Evolutionary conservation across 2,113 vertebrate genomes (phyloP), one percentile per base, ranked within the genome.

Genomic region (Pycnonotus jocosus): DNA sequence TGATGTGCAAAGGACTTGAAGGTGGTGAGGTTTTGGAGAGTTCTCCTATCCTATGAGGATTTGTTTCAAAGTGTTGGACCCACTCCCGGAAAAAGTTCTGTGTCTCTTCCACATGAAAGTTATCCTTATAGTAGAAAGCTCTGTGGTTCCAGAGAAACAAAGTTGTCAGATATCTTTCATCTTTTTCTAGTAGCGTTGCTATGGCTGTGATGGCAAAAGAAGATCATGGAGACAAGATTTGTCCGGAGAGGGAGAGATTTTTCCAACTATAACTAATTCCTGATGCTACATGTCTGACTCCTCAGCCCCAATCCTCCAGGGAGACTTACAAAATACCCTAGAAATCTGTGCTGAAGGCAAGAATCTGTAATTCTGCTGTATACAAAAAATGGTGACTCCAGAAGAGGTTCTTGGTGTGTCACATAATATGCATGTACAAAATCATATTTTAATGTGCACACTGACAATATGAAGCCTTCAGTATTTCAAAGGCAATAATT

Each of bases 41-140:
- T 81, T 92, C 80, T 88, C 35, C 82, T 88, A 10, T 94, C 71
- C 58, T 88, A 23, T n/a, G 71, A 93, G 56, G 71, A 93, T 93
- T 97, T 92, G 76, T 95, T 96, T 97, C 94, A 93, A 95, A 96
- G 91, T 78, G n/a, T 91, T 93, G 95, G 95, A 95, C 31, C 23
- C 44, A 56, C 19, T 97, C 92, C 94, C 0, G 20, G 96, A 96
- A 94, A 97, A 96, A 58, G 56, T 92, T 94, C 84, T 81, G 71
- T 88, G 80, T 83, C 76, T 94, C 79, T 92, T 90, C 80, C 82
- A 93, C 92, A 86, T 94, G 82, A 93, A 96, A 96, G 86, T 90
- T 96, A 81, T 78, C 58, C 90, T 83, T 92, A 92, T 56, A 74
- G 82, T 58, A 96, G 82, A 92, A 93, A 88, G 64, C 76, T 86